Percentiles rank a stretch among this genome's conserved stretches.
These are phyloP conservation scores for Nerophis lumbriciformis DNA, from an alignment of 2,113 vertebrate species.

Conservation along the genomic window DNA sequence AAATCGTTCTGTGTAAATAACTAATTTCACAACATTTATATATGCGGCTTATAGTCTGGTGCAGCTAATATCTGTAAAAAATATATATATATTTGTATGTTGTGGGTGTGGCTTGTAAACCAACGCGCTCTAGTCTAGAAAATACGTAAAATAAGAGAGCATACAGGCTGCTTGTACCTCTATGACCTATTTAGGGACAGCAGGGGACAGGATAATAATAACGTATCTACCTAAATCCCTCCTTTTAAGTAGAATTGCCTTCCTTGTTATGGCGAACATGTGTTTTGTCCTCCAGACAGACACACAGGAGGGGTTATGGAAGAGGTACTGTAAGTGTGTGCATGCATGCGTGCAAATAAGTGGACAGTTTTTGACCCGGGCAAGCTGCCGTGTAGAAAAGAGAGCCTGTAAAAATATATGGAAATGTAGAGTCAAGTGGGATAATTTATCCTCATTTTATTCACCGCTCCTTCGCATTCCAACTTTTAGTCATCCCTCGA, in stretches of 20 bases:
- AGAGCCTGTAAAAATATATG: conserved; percentile 11
- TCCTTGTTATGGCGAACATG: background rate
- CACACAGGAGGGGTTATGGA: conserved; percentile 2
- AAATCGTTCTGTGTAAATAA: too few relatives aligned
- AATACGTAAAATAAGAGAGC: conserved; percentile 7
- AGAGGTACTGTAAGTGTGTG: background rate
- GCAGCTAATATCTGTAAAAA: too few relatives aligned
- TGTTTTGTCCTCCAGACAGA: conserved; percentile 18
- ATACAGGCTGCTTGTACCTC: background rate
- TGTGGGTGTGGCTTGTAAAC: too few relatives aligned
- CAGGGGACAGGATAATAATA: conserved; percentile 25
- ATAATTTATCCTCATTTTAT: conserved; percentile 34
- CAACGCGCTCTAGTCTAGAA: too few relatives aligned
- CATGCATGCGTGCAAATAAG: conserved; percentile 16
- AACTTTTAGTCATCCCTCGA: conserved; percentile 50
- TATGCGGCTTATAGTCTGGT: too few relatives aligned
- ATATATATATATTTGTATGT: too few relatives aligned
- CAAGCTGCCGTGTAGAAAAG: conserved; percentile 10
- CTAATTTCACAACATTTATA: too few relatives aligned
- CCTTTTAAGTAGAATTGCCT: conserved; percentile 16
- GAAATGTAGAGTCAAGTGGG: conserved; percentile 27
- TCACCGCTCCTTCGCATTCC: conserved; percentile 16
- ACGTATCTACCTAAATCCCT: background rate
- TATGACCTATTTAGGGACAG: conserved; percentile 24
- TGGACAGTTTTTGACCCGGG: conserved; percentile 25